Conservation (phyloP, 2,113 vertebrate species). For the Erythrocercus mccallii region DNA sequence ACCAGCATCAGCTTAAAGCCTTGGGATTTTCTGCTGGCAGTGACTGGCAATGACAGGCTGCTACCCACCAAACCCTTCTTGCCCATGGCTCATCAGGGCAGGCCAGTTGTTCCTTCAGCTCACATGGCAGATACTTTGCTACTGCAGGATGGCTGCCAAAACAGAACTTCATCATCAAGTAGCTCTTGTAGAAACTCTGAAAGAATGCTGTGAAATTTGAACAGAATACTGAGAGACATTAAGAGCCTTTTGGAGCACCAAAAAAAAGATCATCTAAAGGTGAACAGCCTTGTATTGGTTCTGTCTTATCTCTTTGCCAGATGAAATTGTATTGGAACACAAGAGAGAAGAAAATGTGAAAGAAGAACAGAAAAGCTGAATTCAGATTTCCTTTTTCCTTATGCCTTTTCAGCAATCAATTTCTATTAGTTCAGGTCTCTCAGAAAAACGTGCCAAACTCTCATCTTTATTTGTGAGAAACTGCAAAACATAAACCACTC, state of each 20-base stretch:
- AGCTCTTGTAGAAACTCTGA: background rate
- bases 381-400: background rate
- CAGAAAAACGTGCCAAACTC: background rate
- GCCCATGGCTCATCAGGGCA: background rate
- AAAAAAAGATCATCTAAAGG: background rate
- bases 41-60: background rate
- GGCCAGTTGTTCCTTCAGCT: background rate
- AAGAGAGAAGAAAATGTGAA: background rate
- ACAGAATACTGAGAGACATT: background rate
- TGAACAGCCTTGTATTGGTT: background rate
- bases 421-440: background rate
- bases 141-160: background rate
- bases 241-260: background rate
- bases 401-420: background rate
- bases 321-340: background rate
- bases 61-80: background rate
- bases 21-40: background rate
- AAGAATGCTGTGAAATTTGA: background rate
- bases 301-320: background rate
- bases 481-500: background rate
- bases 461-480: background rate
- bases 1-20: background rate
- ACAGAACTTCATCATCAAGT: background rate
- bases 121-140: background rate
- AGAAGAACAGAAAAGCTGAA: background rate